Conservation (phyloP, 2,797 vertebrate genomes). For the Siniperca scherzeri region DNA sequence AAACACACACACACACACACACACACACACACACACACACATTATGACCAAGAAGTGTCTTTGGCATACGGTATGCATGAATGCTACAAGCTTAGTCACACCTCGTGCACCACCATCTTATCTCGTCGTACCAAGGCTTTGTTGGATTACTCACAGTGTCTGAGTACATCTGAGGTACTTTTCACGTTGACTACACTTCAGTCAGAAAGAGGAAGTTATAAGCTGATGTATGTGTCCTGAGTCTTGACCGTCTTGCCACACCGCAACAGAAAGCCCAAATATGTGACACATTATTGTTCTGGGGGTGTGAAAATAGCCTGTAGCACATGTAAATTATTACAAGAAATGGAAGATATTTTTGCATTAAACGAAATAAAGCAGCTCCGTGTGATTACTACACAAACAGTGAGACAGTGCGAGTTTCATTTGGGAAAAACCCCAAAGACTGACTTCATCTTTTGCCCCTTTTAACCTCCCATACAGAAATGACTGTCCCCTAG, state of each 20-base stretch:
- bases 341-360: conserved; percentile 47
- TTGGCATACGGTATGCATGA: conserved; percentile 60
- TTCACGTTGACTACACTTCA: conserved; percentile 71
- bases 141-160: conserved; percentile 72
- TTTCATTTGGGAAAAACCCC: conserved; percentile 42
- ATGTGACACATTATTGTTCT: conserved; percentile 52
- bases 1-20: conserved; percentile 39
- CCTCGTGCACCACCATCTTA: conserved; percentile 73
- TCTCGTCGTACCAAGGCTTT: conserved; percentile 65
- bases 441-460: conserved; percentile 51
- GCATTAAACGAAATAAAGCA: conserved; percentile 46
- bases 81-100: conserved; percentile 75
- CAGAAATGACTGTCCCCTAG: conserved; percentile 46
- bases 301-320: conserved; percentile 40
- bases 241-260: conserved; percentile 69
- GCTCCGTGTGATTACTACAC: conserved; percentile 38
- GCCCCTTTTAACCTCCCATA: conserved; percentile 25
- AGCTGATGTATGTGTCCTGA: conserved; percentile 64
- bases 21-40: conserved; percentile 32
- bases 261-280: conserved; percentile 53
- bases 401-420: conserved; percentile 59
- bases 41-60: conserved; percentile 56
- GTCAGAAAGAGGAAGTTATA: conserved; percentile 75
- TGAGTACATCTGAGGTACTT: conserved; percentile 70
- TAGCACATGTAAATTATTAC: conserved; percentile 53